A percentile compares a stretch with the other conserved stretches of the same genome.
Evolutionary conservation across 2,113 vertebrate species (phyloP).

Genomic region (Xiphophorus maculatus): DNA sequence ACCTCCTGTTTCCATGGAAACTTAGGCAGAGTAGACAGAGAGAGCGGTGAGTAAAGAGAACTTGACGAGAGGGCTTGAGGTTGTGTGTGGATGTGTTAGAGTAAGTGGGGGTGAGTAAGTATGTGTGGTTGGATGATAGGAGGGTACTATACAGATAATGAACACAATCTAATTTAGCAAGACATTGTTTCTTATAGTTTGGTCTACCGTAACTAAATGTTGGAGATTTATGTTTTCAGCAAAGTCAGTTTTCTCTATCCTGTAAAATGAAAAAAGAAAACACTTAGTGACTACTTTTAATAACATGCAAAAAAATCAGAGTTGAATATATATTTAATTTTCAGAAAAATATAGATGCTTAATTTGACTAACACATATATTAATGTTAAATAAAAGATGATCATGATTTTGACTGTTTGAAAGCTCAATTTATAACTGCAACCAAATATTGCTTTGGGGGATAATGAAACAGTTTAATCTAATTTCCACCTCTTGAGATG

Average conservation of each 20-base stretch:
- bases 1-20: slow-evolving; percentile 82
- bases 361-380: background rate
- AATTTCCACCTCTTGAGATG: slow-evolving; percentile 76
- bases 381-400: background rate
- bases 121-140: slow-evolving; percentile 34
- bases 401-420: slow-evolving; percentile 17
- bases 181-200: slow-evolving; percentile 36
- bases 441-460: slow-evolving; percentile 41
- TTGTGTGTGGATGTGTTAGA: slow-evolving; percentile 14
- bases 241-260: slow-evolving; percentile 16
- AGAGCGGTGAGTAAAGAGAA: slow-evolving; percentile 55
- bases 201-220: slow-evolving; percentile 27
- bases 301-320: background rate
- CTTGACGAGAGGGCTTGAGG: slow-evolving; percentile 50
- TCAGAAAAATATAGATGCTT: background rate
- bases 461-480: slow-evolving; percentile 78
- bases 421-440: slow-evolving; percentile 40
- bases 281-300: background rate
- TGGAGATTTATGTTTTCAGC: slow-evolving; percentile 35
- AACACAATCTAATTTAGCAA: slow-evolving; percentile 55
- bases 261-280: background rate
- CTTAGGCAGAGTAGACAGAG: slow-evolving; percentile 69
- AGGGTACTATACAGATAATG: slow-evolving; percentile 45
- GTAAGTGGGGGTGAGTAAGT: slow-evolving; percentile 2
- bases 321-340: background rate